These are phyloP conservation scores for Petrocephalus microphthalmus DNA, from an alignment of 2,113 vertebrate species.

Conservation along the genomic window DNA sequence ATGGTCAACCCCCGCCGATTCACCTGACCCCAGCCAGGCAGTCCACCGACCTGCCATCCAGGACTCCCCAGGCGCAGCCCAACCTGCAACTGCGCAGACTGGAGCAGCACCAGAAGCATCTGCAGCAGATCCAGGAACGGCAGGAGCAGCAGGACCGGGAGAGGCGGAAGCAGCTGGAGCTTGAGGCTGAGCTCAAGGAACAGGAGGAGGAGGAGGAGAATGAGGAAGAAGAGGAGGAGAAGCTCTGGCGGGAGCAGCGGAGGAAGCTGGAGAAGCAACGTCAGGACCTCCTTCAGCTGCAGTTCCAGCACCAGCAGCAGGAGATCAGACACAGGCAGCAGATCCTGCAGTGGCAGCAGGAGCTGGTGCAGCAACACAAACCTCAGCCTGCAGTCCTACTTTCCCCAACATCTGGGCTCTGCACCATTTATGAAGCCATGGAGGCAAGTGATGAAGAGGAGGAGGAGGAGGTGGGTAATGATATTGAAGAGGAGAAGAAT, in stretches of 20 bases:
- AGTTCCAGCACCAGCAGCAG: conserved; percentile 43
- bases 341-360: conserved; percentile 40
- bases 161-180: conserved; percentile 43
- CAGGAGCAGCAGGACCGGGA: conserved; percentile 39
- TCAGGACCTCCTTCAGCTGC: conserved; percentile 34
- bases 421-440: conserved; percentile 70
- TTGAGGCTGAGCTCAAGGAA: conserved; percentile 31
- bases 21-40: neutral
- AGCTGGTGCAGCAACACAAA: conserved; percentile 47
- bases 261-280: conserved; percentile 54
- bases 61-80: neutral
- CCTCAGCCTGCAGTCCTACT: conserved; percentile 42
- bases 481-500: conserved; percentile 6
- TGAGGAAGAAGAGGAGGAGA: conserved; percentile 51
- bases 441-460: conserved; percentile 65
- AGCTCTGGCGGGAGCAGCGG: conserved; percentile 52
- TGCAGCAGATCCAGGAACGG: conserved; percentile 30
- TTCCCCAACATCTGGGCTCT: conserved; percentile 57
- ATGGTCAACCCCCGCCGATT: conserved; percentile 36
- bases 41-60: neutral
- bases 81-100: conserved; percentile 44
- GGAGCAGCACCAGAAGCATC: conserved; percentile 48
- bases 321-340: conserved; percentile 40
- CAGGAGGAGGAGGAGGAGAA: conserved; percentile 48
- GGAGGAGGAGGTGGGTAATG: conserved; percentile 27